These are phyloP conservation scores for Galendromus occidentalis DNA, from an alignment of 1,140 invertebrate species.

Conservation along the genomic window DNA sequence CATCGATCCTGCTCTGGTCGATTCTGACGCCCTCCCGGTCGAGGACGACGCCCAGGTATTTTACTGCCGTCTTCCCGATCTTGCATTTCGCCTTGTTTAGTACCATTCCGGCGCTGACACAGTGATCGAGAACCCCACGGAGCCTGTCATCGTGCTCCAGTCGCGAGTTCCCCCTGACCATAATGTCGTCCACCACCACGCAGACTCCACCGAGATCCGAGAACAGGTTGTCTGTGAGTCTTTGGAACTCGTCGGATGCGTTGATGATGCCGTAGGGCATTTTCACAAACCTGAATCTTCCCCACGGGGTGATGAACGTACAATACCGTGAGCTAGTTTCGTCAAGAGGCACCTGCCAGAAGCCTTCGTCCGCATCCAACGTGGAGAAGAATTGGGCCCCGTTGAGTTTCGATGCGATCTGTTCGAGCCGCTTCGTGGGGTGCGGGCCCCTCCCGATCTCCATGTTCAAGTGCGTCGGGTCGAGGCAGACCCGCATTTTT, in stretches of 20 bases:
- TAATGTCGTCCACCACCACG: no score
- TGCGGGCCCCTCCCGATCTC: slow-evolving; percentile 16
- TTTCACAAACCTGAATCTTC: background rate
- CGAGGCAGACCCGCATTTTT: slow-evolving; percentile 17
- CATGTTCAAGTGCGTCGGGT: slow-evolving; percentile 22
- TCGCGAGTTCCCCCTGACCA: no score
- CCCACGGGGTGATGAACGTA: background rate
- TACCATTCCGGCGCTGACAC: background rate
- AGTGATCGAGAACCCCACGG: background rate
- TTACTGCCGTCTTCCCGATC: background rate
- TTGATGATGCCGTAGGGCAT: background rate
- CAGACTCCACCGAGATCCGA: background rate
- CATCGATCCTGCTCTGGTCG: no score
- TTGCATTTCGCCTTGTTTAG: background rate
- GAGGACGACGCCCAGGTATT: slow-evolving; percentile 16
- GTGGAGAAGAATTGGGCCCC: slow-evolving; percentile 1
- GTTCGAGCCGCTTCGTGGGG: background rate
- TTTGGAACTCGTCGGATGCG: background rate
- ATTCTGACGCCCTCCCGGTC: slow-evolving; percentile 23
- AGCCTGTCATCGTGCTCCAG: no score
- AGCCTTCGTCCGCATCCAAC: no score
- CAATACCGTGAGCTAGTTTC: background rate
- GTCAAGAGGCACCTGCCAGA: no score
- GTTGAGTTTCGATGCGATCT: background rate
- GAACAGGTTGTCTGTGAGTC: background rate